A percentile compares a stretch with the other conserved stretches of the same genome.
Conservation (phyloP, 2,113 vertebrate species). For the Steatornis caripensis region DNA sequence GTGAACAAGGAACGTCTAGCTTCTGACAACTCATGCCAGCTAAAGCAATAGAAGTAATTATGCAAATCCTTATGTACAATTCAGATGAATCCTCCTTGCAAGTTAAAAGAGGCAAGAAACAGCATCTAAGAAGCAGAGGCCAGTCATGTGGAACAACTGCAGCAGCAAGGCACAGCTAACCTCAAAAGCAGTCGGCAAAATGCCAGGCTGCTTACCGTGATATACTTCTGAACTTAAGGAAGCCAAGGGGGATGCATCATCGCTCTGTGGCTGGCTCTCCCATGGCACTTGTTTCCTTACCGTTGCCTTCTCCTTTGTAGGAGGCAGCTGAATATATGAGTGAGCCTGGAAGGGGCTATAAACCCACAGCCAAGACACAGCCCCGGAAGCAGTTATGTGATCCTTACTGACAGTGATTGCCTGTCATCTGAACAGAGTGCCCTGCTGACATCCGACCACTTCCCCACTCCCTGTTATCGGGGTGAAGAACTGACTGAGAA, state of each 20-base stretch:
- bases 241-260: background rate
- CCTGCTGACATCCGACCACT: background rate
- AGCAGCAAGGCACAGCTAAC: background rate
- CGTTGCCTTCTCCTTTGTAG: background rate
- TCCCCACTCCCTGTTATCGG: background rate
- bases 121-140: background rate
- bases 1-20: background rate
- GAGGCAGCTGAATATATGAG: background rate
- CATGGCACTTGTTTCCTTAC: accelerated
- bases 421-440: too few species aligned
- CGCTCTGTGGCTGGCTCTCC: background rate
- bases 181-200: background rate
- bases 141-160: accelerated
- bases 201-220: background rate
- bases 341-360: background rate
- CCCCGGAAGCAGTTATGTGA: background rate
- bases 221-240: too few species aligned
- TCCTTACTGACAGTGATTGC: accelerated
- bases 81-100: background rate
- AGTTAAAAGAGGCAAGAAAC: background rate
- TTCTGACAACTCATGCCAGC: background rate
- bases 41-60: background rate
- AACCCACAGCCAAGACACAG: background rate
- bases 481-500: background rate
- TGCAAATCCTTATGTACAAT: background rate